A percentile compares a stretch with the other conserved stretches of the same genome.
These are phyloP conservation scores for Onchidella celtica DNA, from an alignment of 2,888 invertebrate species.

Conservation along the genomic window DNA sequence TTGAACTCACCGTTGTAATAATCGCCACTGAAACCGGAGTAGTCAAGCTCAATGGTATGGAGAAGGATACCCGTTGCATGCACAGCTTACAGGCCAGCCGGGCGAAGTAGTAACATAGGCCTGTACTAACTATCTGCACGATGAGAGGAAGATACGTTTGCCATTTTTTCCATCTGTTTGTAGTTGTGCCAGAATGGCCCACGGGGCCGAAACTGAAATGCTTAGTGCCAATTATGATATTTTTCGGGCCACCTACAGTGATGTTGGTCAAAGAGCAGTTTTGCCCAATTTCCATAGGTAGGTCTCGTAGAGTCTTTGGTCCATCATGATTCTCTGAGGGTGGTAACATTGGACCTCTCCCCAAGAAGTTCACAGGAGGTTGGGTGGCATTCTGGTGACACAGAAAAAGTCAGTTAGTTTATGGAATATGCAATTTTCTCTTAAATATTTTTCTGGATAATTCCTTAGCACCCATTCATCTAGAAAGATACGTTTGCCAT, in stretches of 20 bases:
- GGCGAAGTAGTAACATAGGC: slow-evolving; percentile 81
- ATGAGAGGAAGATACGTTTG: slow-evolving; percentile 61
- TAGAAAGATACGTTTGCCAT: slow-evolving; percentile 58
- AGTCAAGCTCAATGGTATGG: slow-evolving; percentile 78
- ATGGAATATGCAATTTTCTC: no score
- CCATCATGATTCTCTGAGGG: neutral
- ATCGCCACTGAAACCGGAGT: slow-evolving; percentile 76
- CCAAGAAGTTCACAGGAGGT: neutral
- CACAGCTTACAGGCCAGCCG: slow-evolving; percentile 82
- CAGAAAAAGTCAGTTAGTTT: neutral
- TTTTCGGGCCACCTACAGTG: slow-evolving; percentile 38
- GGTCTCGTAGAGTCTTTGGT: slow-evolving; percentile 49
- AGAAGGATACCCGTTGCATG: slow-evolving; percentile 80
- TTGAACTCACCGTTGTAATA: slow-evolving; percentile 57
- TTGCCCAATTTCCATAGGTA: slow-evolving; percentile 49
- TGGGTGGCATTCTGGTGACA: neutral
- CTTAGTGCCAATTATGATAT: slow-evolving; percentile 55
- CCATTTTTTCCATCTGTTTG: slow-evolving; percentile 58
- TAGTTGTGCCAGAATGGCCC: no score
- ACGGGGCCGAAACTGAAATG: no score
- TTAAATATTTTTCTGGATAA: no score
- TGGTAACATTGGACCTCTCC: neutral
- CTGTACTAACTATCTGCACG: slow-evolving; percentile 74
- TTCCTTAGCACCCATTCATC: no score
- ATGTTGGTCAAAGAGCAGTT: slow-evolving; percentile 53